A percentile compares a stretch with the other conserved stretches of the same genome.
Evolutionary conservation across 2,113 vertebrate genomes (phyloP).

Genomic region (Melanostigma gelatinosum): DNA sequence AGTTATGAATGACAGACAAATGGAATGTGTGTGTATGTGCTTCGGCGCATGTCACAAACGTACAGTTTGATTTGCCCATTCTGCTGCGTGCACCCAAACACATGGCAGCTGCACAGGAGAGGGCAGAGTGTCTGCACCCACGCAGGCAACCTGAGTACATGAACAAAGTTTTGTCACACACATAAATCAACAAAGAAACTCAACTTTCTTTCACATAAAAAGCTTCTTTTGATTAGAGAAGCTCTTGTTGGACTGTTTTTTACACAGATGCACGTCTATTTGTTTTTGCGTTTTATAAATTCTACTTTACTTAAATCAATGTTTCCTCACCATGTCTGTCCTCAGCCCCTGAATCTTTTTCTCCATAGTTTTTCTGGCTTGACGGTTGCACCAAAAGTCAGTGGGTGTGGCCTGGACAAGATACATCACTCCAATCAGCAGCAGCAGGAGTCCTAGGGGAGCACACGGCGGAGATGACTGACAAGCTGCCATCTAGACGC

Average conservation of each 20-base stretch:
- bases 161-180: slow-evolving; percentile 1
- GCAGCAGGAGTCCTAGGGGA: slow-evolving; percentile 64
- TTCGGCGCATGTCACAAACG: slow-evolving; percentile 18
- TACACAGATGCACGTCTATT: neutral
- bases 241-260: neutral
- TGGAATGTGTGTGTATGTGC: neutral
- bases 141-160: slow-evolving; percentile 50
- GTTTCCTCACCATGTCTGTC: slow-evolving; percentile 55
- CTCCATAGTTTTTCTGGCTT: slow-evolving; percentile 19
- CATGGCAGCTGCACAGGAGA: slow-evolving; percentile 59
- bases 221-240: neutral
- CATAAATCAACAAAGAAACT: neutral
- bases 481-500: slow-evolving; percentile 16
- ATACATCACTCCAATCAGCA: slow-evolving; percentile 66
- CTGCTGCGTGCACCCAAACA: neutral
- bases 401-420: slow-evolving; percentile 27
- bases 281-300: neutral
- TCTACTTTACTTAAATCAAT: neutral
- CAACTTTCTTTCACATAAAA: neutral
- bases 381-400: slow-evolving; percentile 60
- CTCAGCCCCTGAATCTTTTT: neutral
- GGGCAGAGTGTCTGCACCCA: slow-evolving; percentile 37
- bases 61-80: slow-evolving; percentile 72
- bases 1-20: neutral
- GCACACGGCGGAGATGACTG: slow-evolving; percentile 5